Percentiles rank a stretch among this genome's conserved stretches.
phyloP scores from a whole-genome alignment of 2,888 invertebrate species.

The Tupiocoris notatus region DNA sequence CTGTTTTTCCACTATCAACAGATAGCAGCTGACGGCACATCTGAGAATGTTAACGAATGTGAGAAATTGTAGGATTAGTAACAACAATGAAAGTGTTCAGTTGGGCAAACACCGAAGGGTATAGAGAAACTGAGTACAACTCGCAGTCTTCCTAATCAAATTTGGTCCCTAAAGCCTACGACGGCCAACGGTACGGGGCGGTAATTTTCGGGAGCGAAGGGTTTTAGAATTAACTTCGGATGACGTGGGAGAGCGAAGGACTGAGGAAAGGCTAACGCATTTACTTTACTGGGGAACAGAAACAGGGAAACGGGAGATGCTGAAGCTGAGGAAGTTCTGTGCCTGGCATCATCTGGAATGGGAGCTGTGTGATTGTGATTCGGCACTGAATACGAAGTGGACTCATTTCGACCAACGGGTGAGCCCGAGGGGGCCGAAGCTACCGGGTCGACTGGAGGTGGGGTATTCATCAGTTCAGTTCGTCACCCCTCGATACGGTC shows the following conservation, averaged over 20 bases:
- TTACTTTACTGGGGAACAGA: neutral
- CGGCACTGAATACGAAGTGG: conserved; percentile 36
- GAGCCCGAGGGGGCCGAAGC: neutral
- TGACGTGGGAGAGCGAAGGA: neutral
- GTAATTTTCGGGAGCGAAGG: neutral
- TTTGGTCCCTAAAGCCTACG: neutral
- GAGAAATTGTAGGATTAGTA: too few species aligned
- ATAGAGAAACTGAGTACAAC: neutral
- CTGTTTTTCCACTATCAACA: too few species aligned
- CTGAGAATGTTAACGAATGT: too few species aligned
- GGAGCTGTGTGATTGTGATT: conserved; percentile 25
- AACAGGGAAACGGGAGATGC: too few species aligned
- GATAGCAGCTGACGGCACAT: too few species aligned
- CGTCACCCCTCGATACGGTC: neutral
- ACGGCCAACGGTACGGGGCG: too few species aligned
- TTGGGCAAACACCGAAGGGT: neutral
- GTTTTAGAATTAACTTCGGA: neutral
- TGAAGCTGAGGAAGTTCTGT: too few species aligned
- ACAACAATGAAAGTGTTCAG: neutral
- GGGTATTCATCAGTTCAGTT: conserved; percentile 31
- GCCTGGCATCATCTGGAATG: conserved; percentile 32
- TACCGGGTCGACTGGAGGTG: neutral
- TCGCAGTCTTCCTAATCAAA: neutral
- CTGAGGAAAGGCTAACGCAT: neutral
- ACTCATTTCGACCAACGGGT: conserved; percentile 17